phyloP scores from a whole-genome alignment of 92 coral and sea anemone genomes.

The Siderastrea siderea region DNA sequence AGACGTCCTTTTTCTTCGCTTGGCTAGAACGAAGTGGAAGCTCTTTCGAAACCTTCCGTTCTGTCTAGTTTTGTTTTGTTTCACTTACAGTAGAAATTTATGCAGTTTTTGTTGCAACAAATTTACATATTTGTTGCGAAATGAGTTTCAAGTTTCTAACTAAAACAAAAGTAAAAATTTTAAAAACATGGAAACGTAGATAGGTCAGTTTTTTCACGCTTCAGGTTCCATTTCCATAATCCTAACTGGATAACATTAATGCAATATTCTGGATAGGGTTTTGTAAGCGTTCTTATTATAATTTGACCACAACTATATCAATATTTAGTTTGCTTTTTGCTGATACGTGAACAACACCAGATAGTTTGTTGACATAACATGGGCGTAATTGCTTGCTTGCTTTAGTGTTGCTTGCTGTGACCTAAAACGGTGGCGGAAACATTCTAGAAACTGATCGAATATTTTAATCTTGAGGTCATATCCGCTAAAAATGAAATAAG shows the following conservation, averaged over 20 bases:
- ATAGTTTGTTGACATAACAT: not conserved
- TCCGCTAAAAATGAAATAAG: conserved; percentile 19
- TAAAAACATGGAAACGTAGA: no score
- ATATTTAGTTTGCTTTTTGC: conserved; percentile 8
- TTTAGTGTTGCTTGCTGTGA: not conserved
- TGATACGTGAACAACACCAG: conserved; percentile 9
- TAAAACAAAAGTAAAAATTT: no score
- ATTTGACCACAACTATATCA: conserved; percentile 19
- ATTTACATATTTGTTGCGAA: no score
- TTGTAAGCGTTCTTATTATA: not conserved
- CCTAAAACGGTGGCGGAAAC: not conserved
- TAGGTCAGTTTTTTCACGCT: not conserved
- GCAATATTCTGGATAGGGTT: not conserved
- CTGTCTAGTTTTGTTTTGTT: no score
- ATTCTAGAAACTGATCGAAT: conserved; percentile 26
- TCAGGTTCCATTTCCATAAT: not conserved
- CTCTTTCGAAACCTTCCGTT: no score
- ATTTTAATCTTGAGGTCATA: not conserved
- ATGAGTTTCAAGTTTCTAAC: no score
- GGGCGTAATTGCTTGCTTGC: not conserved
- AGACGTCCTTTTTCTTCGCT: no score
- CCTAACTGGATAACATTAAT: not conserved
- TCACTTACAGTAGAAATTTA: no score
- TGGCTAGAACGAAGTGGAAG: no score
- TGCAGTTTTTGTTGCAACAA: no score